A percentile compares a stretch with the other conserved stretches of the same genome.
These are phyloP conservation scores for Ptycholaimellus sp. DNA, from an alignment of 2,888 invertebrate species.

Conservation along the genomic window DNA sequence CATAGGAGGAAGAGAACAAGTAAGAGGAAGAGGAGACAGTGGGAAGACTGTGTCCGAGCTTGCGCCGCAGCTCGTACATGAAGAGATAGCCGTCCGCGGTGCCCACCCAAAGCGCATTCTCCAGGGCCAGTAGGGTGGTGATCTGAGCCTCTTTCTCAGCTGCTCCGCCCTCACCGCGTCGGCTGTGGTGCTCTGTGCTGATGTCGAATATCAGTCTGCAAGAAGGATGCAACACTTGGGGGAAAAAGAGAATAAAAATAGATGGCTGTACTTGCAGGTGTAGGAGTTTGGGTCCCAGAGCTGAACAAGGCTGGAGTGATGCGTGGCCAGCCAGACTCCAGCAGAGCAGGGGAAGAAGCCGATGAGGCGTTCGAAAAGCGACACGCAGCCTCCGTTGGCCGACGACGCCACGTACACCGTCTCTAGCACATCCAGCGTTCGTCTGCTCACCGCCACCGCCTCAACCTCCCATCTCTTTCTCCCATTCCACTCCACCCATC, in stretches of 20 bases:
- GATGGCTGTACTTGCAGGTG: too few relatives aligned
- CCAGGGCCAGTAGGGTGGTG: slow-evolving; percentile 27
- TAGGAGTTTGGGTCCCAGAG: slow-evolving; percentile 30
- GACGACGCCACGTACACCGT: slow-evolving; percentile 31
- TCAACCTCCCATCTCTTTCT: too few relatives aligned
- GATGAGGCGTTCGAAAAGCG: slow-evolving; percentile 27
- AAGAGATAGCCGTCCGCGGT: slow-evolving; percentile 31
- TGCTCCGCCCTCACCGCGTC: slow-evolving; percentile 11
- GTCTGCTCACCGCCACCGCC: too few relatives aligned
- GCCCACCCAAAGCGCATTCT: slow-evolving; percentile 31
- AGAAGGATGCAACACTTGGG: too few relatives aligned
- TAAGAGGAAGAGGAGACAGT: too few relatives aligned
- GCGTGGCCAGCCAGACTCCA: slow-evolving; percentile 32
- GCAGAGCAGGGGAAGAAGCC: slow-evolving; percentile 25
- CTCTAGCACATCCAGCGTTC: slow-evolving; percentile 28
- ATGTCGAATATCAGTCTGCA: slow-evolving; percentile 33
- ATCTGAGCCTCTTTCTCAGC: slow-evolving; percentile 11
- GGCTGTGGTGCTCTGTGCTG: slow-evolving; percentile 21
- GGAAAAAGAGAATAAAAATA: too few relatives aligned
- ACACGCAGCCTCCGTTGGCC: slow-evolving; percentile 16
- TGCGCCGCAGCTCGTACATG: slow-evolving; percentile 12
- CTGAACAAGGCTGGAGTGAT: slow-evolving; percentile 33
- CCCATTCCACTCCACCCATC: too few relatives aligned
- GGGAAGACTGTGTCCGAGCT: too few relatives aligned
- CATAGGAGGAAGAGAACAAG: too few relatives aligned